Conservation (phyloP, 2,113 vertebrate species). For the Hassar affinis region DNA sequence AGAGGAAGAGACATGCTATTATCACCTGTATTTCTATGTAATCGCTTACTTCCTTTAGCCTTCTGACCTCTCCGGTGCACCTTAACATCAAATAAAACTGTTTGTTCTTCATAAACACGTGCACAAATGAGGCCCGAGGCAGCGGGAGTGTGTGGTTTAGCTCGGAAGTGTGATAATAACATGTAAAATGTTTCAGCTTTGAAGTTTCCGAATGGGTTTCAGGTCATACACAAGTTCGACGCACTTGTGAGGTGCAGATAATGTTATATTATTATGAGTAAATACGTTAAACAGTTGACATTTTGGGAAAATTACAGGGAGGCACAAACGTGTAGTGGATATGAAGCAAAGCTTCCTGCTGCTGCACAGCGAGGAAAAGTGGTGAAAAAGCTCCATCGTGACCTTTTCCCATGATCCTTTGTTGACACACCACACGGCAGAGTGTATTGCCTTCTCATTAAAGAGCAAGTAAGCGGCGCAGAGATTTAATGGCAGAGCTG, state of each 20-base stretch:
- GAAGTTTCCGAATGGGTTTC: constrained; percentile 27
- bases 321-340: not conserved
- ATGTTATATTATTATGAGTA: constrained; percentile 29
- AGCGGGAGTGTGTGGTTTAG: constrained; percentile 12
- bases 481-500: not conserved
- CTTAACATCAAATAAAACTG: constrained; percentile 30
- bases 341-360: constrained; percentile 20
- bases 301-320: constrained; percentile 34
- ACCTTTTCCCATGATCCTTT: constrained; percentile 48
- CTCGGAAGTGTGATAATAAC: constrained; percentile 37
- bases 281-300: constrained; percentile 33
- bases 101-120: constrained; percentile 25
- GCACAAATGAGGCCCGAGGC: constrained; percentile 10
- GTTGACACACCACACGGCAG: constrained; percentile 27
- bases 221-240: constrained; percentile 16
- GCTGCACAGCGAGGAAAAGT: constrained; percentile 14
- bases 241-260: not conserved
- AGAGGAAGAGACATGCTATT: constrained; percentile 18
- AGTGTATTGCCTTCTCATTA: constrained; percentile 15
- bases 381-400: constrained; percentile 33
- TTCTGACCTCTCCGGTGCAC: constrained; percentile 31
- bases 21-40: constrained; percentile 28
- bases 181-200: constrained; percentile 16
- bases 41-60: constrained; percentile 42
- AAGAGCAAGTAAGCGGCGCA: constrained; percentile 1